These are phyloP conservation scores for Petrocephalus zakoni DNA, from an alignment of 2,113 vertebrate genomes.

Conservation along the genomic window DNA sequence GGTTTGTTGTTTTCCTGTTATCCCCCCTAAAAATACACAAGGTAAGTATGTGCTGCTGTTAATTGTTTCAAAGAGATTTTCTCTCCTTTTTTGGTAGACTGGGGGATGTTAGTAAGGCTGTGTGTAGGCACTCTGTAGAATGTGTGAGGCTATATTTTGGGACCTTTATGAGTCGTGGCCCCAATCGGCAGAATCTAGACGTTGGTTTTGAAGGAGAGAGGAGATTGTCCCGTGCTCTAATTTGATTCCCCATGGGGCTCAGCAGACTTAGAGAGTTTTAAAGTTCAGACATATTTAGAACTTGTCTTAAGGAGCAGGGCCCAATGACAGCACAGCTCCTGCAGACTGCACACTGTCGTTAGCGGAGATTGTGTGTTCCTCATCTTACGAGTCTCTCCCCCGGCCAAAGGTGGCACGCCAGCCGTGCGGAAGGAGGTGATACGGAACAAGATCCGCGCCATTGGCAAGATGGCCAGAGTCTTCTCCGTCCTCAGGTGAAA, in stretches of 20 bases:
- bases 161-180: background rate
- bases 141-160: background rate
- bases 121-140: background rate
- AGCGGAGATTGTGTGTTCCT: background rate
- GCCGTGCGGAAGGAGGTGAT: conserved; percentile 97
- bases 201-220: background rate
- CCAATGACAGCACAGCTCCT: background rate
- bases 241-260: background rate
- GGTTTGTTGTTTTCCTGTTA: background rate
- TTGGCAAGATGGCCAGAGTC: conserved; percentile 97
- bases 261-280: background rate
- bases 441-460: conserved; percentile 96
- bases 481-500: conserved; percentile 93
- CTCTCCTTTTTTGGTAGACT: background rate
- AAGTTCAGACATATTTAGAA: background rate
- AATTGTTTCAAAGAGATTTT: background rate
- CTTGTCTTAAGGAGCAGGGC: background rate
- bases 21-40: background rate
- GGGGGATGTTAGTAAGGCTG: background rate
- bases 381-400: background rate
- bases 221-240: background rate
- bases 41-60: background rate
- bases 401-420: conserved; percentile 51
- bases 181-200: background rate
- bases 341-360: background rate